Evolutionary conservation across 2,888 invertebrate species (phyloP).

Genomic region (Gerris lacustris): DNA sequence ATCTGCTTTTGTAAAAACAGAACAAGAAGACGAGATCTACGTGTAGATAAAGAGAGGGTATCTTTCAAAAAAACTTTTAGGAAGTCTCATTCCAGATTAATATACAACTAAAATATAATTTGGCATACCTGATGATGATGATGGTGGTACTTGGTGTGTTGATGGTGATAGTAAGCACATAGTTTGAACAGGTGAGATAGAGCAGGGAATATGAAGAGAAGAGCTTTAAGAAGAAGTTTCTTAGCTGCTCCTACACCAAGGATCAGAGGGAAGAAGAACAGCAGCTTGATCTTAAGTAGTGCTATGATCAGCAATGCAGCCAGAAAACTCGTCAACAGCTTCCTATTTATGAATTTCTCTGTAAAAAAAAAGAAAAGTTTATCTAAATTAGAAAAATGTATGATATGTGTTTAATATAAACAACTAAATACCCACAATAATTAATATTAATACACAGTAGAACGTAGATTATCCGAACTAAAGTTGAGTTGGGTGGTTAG

Average conservation of each 20-base stretch:
- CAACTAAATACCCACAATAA: too few relatives aligned
- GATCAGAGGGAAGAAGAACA: constrained; percentile 65
- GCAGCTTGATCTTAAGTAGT: constrained; percentile 62
- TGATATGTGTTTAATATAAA: too few relatives aligned
- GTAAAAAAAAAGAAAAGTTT: constrained; percentile 35
- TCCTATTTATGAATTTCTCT: constrained; percentile 67
- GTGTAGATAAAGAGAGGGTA: too few relatives aligned
- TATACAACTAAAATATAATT: too few relatives aligned
- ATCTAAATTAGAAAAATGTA: too few relatives aligned
- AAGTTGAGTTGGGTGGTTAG: too few relatives aligned
- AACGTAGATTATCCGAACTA: too few relatives aligned
- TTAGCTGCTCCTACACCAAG: constrained; percentile 72
- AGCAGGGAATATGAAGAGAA: constrained; percentile 71
- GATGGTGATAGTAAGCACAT: constrained; percentile 68
- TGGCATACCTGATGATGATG: constrained; percentile 64
- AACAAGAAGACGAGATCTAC: too few relatives aligned
- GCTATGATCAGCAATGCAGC: constrained; percentile 66
- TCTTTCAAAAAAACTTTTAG: too few relatives aligned
- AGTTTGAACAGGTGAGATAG: constrained; percentile 71
- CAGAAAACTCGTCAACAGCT: constrained; percentile 58
- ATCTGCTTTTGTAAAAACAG: too few relatives aligned
- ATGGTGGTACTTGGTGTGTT: constrained; percentile 64
- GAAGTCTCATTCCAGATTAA: too few relatives aligned
- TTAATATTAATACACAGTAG: too few relatives aligned
- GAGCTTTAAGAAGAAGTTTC: constrained; percentile 64